These are phyloP conservation scores for Drosophila quinaria DNA, from an alignment of 2,888 invertebrate genomes.

Conservation along the genomic window DNA sequence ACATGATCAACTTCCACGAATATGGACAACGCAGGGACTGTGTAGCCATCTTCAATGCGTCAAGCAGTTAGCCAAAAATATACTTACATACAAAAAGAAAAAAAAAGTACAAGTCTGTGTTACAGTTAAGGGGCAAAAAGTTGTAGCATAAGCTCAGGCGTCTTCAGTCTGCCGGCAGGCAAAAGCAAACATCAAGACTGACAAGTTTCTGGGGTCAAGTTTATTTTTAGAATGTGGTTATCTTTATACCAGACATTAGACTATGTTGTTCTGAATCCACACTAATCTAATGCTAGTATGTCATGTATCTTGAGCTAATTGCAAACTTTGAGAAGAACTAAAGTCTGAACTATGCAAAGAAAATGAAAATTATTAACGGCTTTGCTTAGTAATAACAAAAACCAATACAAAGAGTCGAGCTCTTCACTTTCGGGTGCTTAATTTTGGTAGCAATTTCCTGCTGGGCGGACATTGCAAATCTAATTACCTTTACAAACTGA, in stretches of 20 bases:
- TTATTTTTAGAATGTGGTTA: slow-evolving; percentile 42
- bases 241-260: slow-evolving; percentile 34
- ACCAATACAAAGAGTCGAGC: neutral
- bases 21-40: slow-evolving; percentile 7
- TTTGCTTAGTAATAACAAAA: slow-evolving; percentile 3
- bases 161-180: slow-evolving; percentile 43
- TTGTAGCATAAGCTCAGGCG: slow-evolving; percentile 61
- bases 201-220: slow-evolving; percentile 42
- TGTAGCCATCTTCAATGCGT: neutral
- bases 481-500: slow-evolving; percentile 48
- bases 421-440: slow-evolving; percentile 25
- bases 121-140: slow-evolving; percentile 28
- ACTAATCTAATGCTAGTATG: neutral
- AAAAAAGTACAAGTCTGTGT: slow-evolving; percentile 10
- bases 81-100: slow-evolving; percentile 37
- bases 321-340: neutral
- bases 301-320: neutral
- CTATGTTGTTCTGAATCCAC: slow-evolving; percentile 31
- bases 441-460: slow-evolving; percentile 63
- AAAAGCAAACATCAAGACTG: slow-evolving; percentile 44
- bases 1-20: slow-evolving; percentile 58
- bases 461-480: slow-evolving; percentile 37
- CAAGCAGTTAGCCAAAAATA: slow-evolving; percentile 35
- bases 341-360: slow-evolving; percentile 12
- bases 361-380: slow-evolving; percentile 18